These are phyloP conservation scores for Cheirogaleus medius DNA, from an alignment of 2,113 vertebrate genomes.

Conservation along the genomic window DNA sequence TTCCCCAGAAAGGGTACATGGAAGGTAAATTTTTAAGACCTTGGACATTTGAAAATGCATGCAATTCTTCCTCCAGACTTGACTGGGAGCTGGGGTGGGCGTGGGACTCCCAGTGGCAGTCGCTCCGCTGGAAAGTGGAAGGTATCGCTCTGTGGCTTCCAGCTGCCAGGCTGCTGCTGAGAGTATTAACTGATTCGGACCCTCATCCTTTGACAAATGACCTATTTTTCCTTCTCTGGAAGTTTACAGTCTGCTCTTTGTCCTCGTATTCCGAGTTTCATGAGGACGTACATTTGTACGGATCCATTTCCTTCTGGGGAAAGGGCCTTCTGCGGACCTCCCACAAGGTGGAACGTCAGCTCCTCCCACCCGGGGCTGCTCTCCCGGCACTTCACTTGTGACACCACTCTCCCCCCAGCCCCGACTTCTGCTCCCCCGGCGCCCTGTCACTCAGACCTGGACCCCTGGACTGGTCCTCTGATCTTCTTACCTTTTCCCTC, in stretches of 20 bases:
- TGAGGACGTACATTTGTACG: neutral
- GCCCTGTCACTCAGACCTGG: neutral
- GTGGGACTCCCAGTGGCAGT: neutral
- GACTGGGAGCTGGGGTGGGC: neutral
- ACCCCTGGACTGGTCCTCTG: accelerated
- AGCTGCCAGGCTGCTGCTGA: no score
- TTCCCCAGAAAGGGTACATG: neutral
- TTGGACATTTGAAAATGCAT: neutral
- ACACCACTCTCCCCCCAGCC: no score
- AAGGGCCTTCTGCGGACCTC: neutral
- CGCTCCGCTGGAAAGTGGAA: neutral
- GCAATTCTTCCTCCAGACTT: neutral
- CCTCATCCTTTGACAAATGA: neutral
- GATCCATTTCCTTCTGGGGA: neutral
- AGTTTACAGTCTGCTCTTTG: neutral
- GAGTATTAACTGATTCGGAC: neutral
- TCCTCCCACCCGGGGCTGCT: neutral
- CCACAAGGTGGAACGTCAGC: accelerated
- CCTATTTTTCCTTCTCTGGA: no score
- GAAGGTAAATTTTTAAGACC: neutral
- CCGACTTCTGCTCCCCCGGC: neutral
- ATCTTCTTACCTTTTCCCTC: neutral
- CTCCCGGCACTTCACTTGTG: no score
- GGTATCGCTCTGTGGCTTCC: accelerated
- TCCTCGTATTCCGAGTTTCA: neutral